These are phyloP conservation scores for Syrista parreyssii DNA, from an alignment of 2,888 invertebrate genomes.

Conservation along the genomic window DNA sequence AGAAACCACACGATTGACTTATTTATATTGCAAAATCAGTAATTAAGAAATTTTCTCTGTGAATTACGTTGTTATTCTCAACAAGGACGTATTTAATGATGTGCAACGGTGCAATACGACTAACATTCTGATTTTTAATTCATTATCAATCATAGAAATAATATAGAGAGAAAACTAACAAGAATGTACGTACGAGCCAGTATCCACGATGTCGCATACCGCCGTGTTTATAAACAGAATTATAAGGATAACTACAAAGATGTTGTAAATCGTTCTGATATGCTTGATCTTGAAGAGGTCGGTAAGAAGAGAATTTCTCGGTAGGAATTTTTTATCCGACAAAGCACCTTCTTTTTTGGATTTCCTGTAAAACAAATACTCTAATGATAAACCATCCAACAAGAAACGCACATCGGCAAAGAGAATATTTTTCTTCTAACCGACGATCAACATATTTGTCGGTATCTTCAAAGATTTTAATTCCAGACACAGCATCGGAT, in stretches of 20 bases:
- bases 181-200: slow-evolving; percentile 75
- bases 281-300: slow-evolving; percentile 82
- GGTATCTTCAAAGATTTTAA: slow-evolving; percentile 1
- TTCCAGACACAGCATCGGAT: not conserved
- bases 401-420: not conserved
- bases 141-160: not conserved
- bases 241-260: slow-evolving; percentile 82
- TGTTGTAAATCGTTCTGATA: slow-evolving; percentile 85
- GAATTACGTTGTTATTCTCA: not conserved
- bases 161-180: not conserved
- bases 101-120: not conserved
- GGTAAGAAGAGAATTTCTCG: slow-evolving; percentile 83
- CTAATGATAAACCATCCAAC: not conserved
- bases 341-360: slow-evolving; percentile 46
- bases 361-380: slow-evolving; percentile 34
- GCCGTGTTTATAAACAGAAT: slow-evolving; percentile 79
- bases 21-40: not conserved
- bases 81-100: not conserved
- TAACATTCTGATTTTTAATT: not conserved
- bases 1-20: not conserved
- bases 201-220: slow-evolving; percentile 78
- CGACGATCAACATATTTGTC: slow-evolving; percentile 9
- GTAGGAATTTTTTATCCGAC: slow-evolving; percentile 76
- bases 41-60: not conserved
- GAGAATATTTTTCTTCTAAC: not conserved